Evolutionary conservation across 2,888 invertebrate genomes (phyloP), one percentile per base, ranked within the genome.

Genomic region (Synanthedon vespiformis): DNA sequence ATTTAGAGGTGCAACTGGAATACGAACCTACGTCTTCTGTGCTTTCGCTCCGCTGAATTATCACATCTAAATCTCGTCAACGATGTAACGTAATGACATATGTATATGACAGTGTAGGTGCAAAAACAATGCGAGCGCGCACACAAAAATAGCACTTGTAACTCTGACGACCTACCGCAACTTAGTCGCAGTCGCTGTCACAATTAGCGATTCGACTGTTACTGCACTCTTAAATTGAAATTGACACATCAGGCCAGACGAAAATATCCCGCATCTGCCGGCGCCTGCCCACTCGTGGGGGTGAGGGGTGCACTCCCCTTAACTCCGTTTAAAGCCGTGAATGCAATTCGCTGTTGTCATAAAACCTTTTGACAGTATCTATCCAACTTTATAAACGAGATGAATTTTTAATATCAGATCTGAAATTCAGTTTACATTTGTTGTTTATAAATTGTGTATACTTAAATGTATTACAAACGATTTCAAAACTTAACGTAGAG

Each of bases 181-280:
- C 18, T 52, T 55, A 40, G 58, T 57, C 56, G 58, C 63, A 64
- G 58, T 59, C 57, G 54, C 61, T 62, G 68, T 71, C 61, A 51
- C 52, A 22, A 77, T 75, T 74, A 74, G 58, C 70, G 54, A 77
- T 74, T 75, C 72, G 64, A 66, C 59, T 66, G 62, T 55, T 51
- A 60, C 71, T 76, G 80, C 77, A 77, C 60, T 73, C 65, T 66
- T 77, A 85, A 87, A 87, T 85, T 86, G 65, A 80, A 84, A 87
- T 80, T 81, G 87, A 80, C 87, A 83, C 67, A 83, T 86, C 79
- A 79, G 82, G 83, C 77, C 85, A 79, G 81, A 81, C 87, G 62
- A 68, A 86, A 86, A 86, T 87, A 86, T 64, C 64, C 58, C 54
- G 56, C 65, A 62, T 59, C 74, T 67, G 80, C 74, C 82, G 77